Evolutionary conservation across 2,888 invertebrate genomes (phyloP).

Genomic region (Villa cingulata): DNA sequence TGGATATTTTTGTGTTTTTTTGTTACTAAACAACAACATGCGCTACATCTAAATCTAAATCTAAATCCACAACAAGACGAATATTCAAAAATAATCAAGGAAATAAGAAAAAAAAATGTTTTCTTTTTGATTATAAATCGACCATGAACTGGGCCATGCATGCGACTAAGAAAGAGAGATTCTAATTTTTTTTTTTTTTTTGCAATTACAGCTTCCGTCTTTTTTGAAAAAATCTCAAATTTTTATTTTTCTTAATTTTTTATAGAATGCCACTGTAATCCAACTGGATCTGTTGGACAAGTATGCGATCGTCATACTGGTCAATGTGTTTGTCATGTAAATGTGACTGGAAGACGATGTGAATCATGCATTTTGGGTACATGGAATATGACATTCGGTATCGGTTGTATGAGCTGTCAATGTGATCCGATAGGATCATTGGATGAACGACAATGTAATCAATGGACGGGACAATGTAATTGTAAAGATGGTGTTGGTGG

Average conservation of each 20-base stretch:
- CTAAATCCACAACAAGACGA: no score
- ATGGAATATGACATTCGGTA: constrained; percentile 59
- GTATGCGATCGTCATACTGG: constrained; percentile 65
- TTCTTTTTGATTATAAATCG: no score
- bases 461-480: constrained; percentile 59
- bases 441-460: constrained; percentile 48
- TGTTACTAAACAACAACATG: no score
- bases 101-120: no score
- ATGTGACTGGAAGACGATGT: constrained; percentile 61
- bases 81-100: no score
- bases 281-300: constrained; percentile 52
- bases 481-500: constrained; percentile 68
- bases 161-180: no score
- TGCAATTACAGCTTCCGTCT: no score
- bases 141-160: no score
- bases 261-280: constrained; percentile 76
- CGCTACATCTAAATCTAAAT: no score
- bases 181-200: no score
- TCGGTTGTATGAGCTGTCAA: constrained; percentile 70
- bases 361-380: constrained; percentile 62
- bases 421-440: constrained; percentile 60
- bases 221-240: no score
- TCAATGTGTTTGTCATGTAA: constrained; percentile 59
- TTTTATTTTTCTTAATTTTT: constrained; percentile 18
- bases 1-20: no score